phyloP scores from a whole-genome alignment of 2,797 vertebrate genomes.

The Oryzias dopingdopingensis region DNA sequence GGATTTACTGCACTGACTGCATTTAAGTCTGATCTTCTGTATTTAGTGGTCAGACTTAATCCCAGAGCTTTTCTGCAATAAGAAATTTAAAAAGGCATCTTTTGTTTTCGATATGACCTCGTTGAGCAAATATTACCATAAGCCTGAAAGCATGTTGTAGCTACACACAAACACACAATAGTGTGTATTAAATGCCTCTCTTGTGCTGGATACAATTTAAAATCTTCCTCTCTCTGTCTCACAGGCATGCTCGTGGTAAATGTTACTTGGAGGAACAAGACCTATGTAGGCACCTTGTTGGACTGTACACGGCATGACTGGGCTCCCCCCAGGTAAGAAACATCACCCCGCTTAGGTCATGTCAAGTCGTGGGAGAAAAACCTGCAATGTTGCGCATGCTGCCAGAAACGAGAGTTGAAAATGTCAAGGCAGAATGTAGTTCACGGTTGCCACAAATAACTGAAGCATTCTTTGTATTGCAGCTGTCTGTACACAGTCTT shows the following conservation, averaged over 20 bases:
- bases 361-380: not conserved
- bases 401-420: conserved; percentile 33
- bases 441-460: conserved; percentile 48
- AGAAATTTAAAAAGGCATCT: conserved; percentile 34
- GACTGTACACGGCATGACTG: conserved; percentile 98
- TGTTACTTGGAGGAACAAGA: conserved; percentile 99
- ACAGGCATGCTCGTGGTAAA: conserved; percentile 99
- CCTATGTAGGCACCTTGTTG: conserved; percentile 94
- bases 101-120: conserved; percentile 17
- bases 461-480: conserved; percentile 33
- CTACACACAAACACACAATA: not conserved
- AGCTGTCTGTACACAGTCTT: conserved; percentile 32
- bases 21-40: conserved; percentile 38
- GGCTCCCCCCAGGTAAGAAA: conserved; percentile 93
- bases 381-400: conserved; percentile 17
- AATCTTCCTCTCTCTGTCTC: conserved; percentile 16
- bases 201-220: not conserved
- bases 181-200: not conserved
- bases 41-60: conserved; percentile 29
- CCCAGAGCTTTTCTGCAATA: conserved; percentile 23
- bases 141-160: conserved; percentile 5
- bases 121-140: conserved; percentile 32
- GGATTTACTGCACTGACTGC: conserved; percentile 27
- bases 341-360: not conserved
- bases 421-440: conserved; percentile 44